Conservation (phyloP, 2,113 vertebrate genomes). For the Oryzias woworae region DNA sequence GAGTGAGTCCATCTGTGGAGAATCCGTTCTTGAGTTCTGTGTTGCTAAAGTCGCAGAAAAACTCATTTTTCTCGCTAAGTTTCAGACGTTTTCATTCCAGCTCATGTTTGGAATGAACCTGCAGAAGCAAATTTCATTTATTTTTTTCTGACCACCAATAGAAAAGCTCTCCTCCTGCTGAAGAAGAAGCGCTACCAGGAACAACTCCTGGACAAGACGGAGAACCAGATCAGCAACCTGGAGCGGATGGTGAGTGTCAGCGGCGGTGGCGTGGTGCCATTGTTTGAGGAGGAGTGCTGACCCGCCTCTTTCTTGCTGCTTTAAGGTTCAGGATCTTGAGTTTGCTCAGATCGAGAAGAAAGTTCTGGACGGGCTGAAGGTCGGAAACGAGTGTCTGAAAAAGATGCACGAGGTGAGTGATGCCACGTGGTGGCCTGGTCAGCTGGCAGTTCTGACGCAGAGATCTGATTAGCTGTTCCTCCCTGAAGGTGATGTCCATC, state of each 20-base stretch:
- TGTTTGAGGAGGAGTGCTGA: background rate
- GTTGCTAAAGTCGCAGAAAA: no score
- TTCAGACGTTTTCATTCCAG: no score
- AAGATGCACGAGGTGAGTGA: slow-evolving; percentile 93
- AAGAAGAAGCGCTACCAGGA: slow-evolving; percentile 97
- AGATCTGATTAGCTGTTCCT: background rate
- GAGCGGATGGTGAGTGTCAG: slow-evolving; percentile 86
- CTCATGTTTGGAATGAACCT: no score
- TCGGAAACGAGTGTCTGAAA: slow-evolving; percentile 93
- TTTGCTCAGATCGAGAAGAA: slow-evolving; percentile 96
- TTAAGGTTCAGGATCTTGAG: slow-evolving; percentile 93
- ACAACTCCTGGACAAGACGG: slow-evolving; percentile 89
- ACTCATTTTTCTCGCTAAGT: no score
- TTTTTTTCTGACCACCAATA: slow-evolving; percentile 43
- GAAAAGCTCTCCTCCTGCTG: slow-evolving; percentile 88
- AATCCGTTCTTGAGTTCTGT: no score
- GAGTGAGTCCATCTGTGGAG: slow-evolving; percentile 71
- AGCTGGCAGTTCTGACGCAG: background rate
- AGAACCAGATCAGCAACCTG: slow-evolving; percentile 94
- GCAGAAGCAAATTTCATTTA: no score
- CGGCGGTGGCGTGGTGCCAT: no score
- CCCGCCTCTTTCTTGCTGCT: background rate
- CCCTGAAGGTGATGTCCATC: slow-evolving; percentile 87
- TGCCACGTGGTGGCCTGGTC: no score
- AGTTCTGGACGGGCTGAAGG: slow-evolving; percentile 90